Percentiles rank a stretch among this genome's conserved stretches.
These are phyloP conservation scores for Ganaspis sp. DNA, from an alignment of 1,140 invertebrate species.

Conservation along the genomic window DNA sequence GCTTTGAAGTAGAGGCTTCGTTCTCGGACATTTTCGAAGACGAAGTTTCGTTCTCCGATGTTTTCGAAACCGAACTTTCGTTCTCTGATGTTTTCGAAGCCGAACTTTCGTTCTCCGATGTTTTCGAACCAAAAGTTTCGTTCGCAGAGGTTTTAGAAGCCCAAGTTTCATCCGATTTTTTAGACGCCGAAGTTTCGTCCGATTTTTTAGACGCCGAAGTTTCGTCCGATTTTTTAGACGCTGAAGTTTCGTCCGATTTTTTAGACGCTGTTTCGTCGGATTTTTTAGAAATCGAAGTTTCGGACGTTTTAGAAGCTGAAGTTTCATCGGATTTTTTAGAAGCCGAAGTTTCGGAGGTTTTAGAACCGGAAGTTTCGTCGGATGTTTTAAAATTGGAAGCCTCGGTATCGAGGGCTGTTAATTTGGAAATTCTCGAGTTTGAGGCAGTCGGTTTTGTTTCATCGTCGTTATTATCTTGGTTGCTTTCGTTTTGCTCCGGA, in stretches of 20 bases:
- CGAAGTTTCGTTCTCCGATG: not conserved
- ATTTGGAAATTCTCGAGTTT: not conserved
- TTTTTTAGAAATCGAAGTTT: not conserved
- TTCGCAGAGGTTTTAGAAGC: not conserved
- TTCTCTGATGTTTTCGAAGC: not conserved
- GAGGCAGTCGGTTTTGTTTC: not conserved
- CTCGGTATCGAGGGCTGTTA: not conserved
- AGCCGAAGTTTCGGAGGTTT: not conserved
- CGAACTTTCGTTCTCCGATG: too few relatives aligned
- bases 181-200: not conserved
- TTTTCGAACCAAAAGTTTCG: not conserved
- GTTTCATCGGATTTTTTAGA: not conserved
- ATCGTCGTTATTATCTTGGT: not conserved
- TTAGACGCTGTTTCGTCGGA: too few relatives aligned
- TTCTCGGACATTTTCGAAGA: not conserved
- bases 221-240: not conserved
- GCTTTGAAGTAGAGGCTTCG: not conserved
- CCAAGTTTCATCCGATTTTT: not conserved
- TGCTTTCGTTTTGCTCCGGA: not conserved
- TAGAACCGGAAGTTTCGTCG: not conserved
- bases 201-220: not conserved
- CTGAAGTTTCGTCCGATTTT: not conserved
- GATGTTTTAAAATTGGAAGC: not conserved
- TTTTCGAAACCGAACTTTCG: not conserved
- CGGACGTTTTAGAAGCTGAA: not conserved